A percentile compares a stretch with the other conserved stretches of the same genome.
These are phyloP conservation scores for Conomelus anceps DNA, from an alignment of 2,888 invertebrate species.

Conservation along the genomic window DNA sequence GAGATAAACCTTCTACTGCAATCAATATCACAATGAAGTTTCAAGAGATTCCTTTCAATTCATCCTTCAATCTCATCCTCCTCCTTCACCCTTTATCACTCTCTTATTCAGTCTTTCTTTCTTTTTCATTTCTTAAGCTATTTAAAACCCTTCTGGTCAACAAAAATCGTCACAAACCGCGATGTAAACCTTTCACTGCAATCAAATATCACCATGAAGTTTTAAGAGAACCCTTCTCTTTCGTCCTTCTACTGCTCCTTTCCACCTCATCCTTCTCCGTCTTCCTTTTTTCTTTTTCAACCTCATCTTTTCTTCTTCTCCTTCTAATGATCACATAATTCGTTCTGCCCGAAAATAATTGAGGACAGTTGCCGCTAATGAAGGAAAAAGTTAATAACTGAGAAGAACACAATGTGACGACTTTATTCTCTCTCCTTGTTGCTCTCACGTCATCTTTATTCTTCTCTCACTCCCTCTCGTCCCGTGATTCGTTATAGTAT, in stretches of 20 bases:
- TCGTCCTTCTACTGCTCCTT: no score
- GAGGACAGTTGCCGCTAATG: not conserved
- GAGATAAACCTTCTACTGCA: no score
- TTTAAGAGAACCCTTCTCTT: not conserved
- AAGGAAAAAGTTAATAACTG: not conserved
- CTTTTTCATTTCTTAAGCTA: no score
- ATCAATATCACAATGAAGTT: no score
- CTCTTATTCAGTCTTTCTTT: not conserved
- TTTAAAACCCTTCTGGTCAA: not conserved
- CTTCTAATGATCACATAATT: not conserved
- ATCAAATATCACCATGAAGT: not conserved
- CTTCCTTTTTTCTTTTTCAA: not conserved
- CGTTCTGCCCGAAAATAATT: not conserved
- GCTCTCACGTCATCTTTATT: not conserved
- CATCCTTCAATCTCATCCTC: no score
- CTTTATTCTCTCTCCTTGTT: not conserved
- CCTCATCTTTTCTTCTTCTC: not conserved
- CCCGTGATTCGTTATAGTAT: not conserved
- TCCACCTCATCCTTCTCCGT: not conserved
- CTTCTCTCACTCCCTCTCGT: constrained; percentile 1
- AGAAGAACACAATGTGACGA: not conserved
- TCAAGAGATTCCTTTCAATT: no score
- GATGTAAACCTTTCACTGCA: no score
- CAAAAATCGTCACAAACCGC: not conserved
- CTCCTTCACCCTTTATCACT: not conserved